Base-by-base conservation (phyloP, 2,888 invertebrate species). In the Torymus aiolomorphi region DNA sequence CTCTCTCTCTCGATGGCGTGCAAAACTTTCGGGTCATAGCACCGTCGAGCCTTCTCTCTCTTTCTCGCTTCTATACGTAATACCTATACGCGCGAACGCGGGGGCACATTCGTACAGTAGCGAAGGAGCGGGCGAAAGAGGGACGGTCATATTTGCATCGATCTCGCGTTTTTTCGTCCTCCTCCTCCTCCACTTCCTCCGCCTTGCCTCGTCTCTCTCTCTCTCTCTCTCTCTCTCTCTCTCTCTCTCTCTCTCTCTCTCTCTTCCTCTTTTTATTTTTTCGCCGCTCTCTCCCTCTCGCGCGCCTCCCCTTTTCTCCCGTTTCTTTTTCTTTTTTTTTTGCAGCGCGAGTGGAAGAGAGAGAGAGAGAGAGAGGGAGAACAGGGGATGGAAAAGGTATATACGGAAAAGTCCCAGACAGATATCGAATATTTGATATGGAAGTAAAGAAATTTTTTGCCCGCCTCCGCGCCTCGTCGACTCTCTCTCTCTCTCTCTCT, bases 1-100 rank as follows among this genome's bases (percentile, higher is more conserved):
- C 74, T 56, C 75, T 42, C 42, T 5, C 42, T 42, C 74, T 49
- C 72, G 82, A 78, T 82, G 77, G 75, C 80, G 83, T 80, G 82
- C 82, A 81, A 82, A 82, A 84, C 80, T 83, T 84, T 83, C 72
- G 82, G 82, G 71, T 80, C 79, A 66, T 61, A 76, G 59, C 71
- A 71, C 51, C 62, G 42, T 54, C 31, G 14, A 54, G 54, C 65
- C 13, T n/a, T n/a, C 61, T 20, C 20, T 24, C 61, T 61, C 0
- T 20, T 2, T 20, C 61, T 24, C 18, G 1, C 61, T 13, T n/a
- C 5, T 42, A 42, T 42, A 42, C 42, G 42, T 31, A 31, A 31
- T 31, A 31, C 31, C 31, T 31, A 31, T 31, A 31, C 42, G 42
- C 1, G 42, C 42, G 42, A 42, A 5, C 42, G 8, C 42, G 42